phyloP scores from a whole-genome alignment of 2,888 invertebrate genomes.

The Timema cristinae region DNA sequence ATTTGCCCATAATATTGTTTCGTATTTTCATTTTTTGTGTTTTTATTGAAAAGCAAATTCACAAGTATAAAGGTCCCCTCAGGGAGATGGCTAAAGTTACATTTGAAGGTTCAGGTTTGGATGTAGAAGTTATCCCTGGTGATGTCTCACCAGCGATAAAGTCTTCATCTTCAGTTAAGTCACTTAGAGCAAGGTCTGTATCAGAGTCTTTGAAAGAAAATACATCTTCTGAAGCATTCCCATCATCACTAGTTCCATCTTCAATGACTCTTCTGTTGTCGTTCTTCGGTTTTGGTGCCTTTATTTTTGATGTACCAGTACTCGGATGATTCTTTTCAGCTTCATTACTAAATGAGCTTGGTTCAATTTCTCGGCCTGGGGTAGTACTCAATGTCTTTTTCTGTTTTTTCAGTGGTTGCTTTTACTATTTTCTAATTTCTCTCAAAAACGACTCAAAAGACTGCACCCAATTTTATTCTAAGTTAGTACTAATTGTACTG shows the following conservation, averaged over 20 bases:
- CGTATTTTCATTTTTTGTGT: neutral
- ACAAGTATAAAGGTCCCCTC: neutral
- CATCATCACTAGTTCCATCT: neutral
- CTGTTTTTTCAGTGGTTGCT: neutral
- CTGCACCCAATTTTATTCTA: neutral
- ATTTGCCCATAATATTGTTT: conserved; percentile 7
- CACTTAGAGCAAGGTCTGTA: neutral
- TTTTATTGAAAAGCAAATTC: neutral
- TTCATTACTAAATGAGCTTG: neutral
- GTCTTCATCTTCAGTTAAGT: neutral
- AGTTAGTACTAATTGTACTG: neutral
- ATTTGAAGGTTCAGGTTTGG: neutral
- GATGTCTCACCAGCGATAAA: neutral
- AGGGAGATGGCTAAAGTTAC: neutral
- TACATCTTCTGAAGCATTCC: neutral
- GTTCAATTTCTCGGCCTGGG: neutral
- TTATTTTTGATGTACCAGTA: neutral
- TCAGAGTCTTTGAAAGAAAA: neutral
- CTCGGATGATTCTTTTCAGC: neutral
- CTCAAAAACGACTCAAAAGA: neutral
- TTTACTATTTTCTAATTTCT: neutral
- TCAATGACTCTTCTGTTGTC: neutral
- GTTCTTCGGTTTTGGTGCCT: too few relatives aligned
- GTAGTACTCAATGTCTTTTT: neutral
- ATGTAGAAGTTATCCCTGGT: neutral